A percentile compares a stretch with the other conserved stretches of the same genome.
These are phyloP conservation scores for Polia nebulosa DNA, from an alignment of 2,888 invertebrate genomes.

Conservation along the genomic window DNA sequence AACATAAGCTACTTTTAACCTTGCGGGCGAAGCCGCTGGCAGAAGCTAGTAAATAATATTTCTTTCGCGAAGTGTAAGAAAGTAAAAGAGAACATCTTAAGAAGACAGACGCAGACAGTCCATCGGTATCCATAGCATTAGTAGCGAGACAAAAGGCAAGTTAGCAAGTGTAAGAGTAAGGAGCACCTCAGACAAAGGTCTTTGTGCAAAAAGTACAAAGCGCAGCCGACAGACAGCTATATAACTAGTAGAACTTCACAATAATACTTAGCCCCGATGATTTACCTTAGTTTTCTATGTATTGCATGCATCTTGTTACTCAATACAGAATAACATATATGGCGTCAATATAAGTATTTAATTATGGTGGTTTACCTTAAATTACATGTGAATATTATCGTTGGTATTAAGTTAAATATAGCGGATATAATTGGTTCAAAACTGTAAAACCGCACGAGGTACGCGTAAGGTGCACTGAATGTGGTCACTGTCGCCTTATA, in stretches of 20 bases:
- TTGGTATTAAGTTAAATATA: background rate
- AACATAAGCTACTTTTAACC: no score
- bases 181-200: slow-evolving; percentile 72
- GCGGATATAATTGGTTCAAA: slow-evolving; percentile 17
- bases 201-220: slow-evolving; percentile 67
- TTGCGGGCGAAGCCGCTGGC: no score
- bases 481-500: background rate
- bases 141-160: slow-evolving; percentile 64
- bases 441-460: slow-evolving; percentile 18
- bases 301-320: background rate
- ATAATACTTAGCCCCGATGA: background rate
- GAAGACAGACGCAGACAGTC: slow-evolving; percentile 50
- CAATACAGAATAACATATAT: background rate
- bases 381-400: background rate
- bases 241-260: background rate
- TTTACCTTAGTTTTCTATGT: background rate
- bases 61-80: slow-evolving; percentile 12
- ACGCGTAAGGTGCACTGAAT: slow-evolving; percentile 3
- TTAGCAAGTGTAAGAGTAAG: slow-evolving; percentile 63
- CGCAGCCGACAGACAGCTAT: slow-evolving; percentile 35
- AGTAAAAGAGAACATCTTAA: slow-evolving; percentile 27
- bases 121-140: slow-evolving; percentile 40
- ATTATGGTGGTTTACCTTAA: slow-evolving; percentile 10
- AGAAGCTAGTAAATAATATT: slow-evolving; percentile 18
- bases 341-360: background rate